Base-by-base conservation (phyloP, 2,888 invertebrate genomes). In the Elaeidobius kamerunicus region DNA sequence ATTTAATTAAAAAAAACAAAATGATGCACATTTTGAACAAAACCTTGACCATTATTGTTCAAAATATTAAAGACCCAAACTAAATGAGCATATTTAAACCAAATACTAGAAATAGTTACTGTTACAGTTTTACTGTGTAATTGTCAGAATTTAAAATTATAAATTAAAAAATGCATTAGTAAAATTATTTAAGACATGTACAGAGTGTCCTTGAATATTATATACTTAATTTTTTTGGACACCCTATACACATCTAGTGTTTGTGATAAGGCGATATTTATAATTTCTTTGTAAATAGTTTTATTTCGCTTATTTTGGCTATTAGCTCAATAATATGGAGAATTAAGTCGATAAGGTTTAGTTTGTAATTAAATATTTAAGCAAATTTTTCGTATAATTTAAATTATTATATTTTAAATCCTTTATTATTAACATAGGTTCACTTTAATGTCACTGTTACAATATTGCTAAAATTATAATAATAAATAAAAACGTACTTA, bases 371-470 rank as follows among this genome's bases (percentile, higher is more conserved):
- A n/a, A n/a, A n/a, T n/a, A n/a, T n/a, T n/a, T n/a, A n/a, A n/a
- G n/a, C n/a, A n/a, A n/a, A n/a, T n/a, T n/a, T n/a, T n/a, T n/a
- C n/a, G n/a, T n/a, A n/a, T n/a, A n/a, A n/a, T n/a, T n/a, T n/a
- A n/a, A n/a, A n/a, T n/a, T 7, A 27, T 27, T 27, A 7, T 27
- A 27, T 9, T 7, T 9, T 9, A 27, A 27, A 27, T 9, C 27
- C 5, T 9, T 27, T 27, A 27, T 32, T n/a, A 32, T 32, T 32
- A 32, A n/a, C 9, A 23, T 32, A 32, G 5, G n/a, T 11, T 50
- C 46, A 45, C 56, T 61, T 60, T 58, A 68, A 65, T 66, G 66
- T 67, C 69, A 70, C 69, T 70, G 70, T 71, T 67, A 66, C 46
- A 61, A 34, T 44, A 39, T 55, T 58, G 60, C 64, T 67, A 67